Evolutionary conservation across 2,888 invertebrate species (phyloP).

Genomic region (Rosalia funebris): DNA sequence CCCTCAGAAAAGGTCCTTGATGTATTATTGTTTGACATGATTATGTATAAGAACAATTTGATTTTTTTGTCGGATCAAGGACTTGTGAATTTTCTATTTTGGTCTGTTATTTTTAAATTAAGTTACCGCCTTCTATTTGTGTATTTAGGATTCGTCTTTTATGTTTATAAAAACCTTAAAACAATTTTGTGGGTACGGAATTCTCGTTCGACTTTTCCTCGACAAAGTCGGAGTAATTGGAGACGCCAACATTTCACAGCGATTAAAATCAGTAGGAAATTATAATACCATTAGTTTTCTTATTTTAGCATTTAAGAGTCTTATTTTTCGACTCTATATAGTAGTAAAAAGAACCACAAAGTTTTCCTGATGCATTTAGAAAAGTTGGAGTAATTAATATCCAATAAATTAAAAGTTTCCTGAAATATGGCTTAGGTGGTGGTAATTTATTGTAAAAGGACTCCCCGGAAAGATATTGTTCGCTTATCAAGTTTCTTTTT

Average conservation of each 20-base stretch:
- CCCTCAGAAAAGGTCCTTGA: not conserved
- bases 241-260: not conserved
- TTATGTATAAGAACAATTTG: not conserved
- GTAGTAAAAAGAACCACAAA: not conserved
- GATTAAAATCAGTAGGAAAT: conserved; percentile 3
- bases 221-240: not conserved
- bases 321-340: not conserved
- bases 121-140: not conserved
- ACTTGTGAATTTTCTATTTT: not conserved
- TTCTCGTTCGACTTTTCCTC: not conserved
- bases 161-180: not conserved
- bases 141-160: not conserved
- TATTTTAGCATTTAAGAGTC: conserved; percentile 1
- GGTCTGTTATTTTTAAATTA: not conserved
- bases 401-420: conserved; percentile 21
- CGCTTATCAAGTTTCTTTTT: conserved; percentile 20
- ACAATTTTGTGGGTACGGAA: not conserved
- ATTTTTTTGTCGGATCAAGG: not conserved
- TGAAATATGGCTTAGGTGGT: conserved; percentile 14
- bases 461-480: conserved; percentile 15
- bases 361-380: conserved; percentile 8
- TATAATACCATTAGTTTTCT: conserved; percentile 8
- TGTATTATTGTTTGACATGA: not conserved
- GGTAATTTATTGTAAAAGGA: conserved; percentile 20
- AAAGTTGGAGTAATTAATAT: conserved; percentile 24